Conservation (phyloP, 2,797 vertebrate genomes). For the Leucoraja ocellata region DNA sequence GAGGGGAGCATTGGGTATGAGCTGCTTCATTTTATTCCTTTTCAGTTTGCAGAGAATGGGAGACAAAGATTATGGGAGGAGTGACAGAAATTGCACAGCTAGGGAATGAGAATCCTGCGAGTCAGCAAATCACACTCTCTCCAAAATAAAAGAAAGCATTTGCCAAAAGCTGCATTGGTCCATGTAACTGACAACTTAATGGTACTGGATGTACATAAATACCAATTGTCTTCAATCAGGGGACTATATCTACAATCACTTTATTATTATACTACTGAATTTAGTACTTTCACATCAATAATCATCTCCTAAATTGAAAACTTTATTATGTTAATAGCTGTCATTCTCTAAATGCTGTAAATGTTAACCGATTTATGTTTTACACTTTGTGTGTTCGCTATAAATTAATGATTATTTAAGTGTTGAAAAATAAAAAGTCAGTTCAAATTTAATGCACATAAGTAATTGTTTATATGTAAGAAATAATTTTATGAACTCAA, state of each 20-base stretch:
- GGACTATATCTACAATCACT: slow-evolving; percentile 28
- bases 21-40: slow-evolving; percentile 59
- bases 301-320: slow-evolving; percentile 16
- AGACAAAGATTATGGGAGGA: slow-evolving; percentile 64
- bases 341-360: neutral
- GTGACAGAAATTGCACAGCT: slow-evolving; percentile 55
- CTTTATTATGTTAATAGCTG: slow-evolving; percentile 19
- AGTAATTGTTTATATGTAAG: neutral
- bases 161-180: slow-evolving; percentile 62
- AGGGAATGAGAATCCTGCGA: slow-evolving; percentile 59
- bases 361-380: slow-evolving; percentile 12
- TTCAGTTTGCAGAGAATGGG: slow-evolving; percentile 56
- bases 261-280: slow-evolving; percentile 31
- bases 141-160: slow-evolving; percentile 66
- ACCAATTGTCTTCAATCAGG: slow-evolving; percentile 35
- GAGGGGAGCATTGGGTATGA: slow-evolving; percentile 74
- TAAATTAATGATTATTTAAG: slow-evolving; percentile 6
- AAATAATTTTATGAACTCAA: neutral
- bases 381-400: neutral
- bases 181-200: slow-evolving; percentile 60
- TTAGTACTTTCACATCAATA: slow-evolving; percentile 26
- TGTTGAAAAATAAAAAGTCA: neutral
- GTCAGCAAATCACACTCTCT: slow-evolving; percentile 56
- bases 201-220: slow-evolving; percentile 42
- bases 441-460: slow-evolving; percentile 4